Evolutionary conservation across 2,113 vertebrate species (phyloP), one percentile per base, ranked within the genome.

Genomic region (Pachycephala philippinensis): DNA sequence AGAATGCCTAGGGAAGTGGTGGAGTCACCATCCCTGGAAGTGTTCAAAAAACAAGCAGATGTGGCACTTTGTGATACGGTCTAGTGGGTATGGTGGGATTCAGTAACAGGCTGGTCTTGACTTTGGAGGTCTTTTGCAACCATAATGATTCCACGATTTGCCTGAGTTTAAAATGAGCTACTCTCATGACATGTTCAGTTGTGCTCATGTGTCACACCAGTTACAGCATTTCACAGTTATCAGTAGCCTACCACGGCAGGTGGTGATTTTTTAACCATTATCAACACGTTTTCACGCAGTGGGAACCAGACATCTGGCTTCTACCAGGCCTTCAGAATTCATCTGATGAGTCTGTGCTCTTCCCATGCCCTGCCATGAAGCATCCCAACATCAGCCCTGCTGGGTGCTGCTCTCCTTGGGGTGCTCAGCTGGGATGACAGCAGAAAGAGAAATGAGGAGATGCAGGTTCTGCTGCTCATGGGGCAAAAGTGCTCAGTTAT

Each of bases 251-350:
- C 2, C 1, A 7, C 7, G 86, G 79, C 92, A 90, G 59, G 20
- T 93, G 77, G 69, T 89, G 64, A 47, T 30, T 56, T 87, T 76
- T 82, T 61, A 83, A 66, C 31, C 15, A 6, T 87, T 88, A 87
- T 87, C 84, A 85, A 28, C 42, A 39, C 39, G 11, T 54, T 78
- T 70, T 93, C 44, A 57, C 72, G 26, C 33, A 78, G 44, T 95
- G 95, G 77, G 93, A 92, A 93, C 21, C 10, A 3, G 27, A 20
- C 94, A 96, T 70, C 94, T 95, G 94, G 52, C 83, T 86, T 90
- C 42, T 14, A 8, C 39, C 11, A 39, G 45, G 54, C 78, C 71
- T 90, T 83, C 53, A 76, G 49, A 71, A 78, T 35, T 56, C 35
- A 37, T 87, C 20, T 88, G 70, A 45, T 6, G 8, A 60, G 66